These are phyloP conservation scores for Pao palembangensis DNA, from an alignment of 2,113 vertebrate species.

Conservation along the genomic window DNA sequence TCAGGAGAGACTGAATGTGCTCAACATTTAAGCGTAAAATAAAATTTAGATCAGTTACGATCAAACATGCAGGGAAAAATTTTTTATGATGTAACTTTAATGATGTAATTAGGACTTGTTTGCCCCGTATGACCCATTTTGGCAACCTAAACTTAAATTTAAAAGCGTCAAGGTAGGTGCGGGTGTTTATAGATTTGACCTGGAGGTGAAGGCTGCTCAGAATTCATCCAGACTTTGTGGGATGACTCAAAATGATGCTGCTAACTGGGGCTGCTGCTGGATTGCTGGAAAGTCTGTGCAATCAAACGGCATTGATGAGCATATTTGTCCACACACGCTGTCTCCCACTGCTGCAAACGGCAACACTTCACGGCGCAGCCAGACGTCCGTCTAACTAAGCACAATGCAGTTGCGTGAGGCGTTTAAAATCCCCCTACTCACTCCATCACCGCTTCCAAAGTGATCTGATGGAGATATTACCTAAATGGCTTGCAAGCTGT, in stretches of 20 bases:
- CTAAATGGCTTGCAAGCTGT: conserved; percentile 80
- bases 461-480: conserved; percentile 80
- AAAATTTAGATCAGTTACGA: too few relatives aligned
- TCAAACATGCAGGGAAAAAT: too few relatives aligned
- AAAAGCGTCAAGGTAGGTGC: background rate
- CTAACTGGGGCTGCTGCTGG: background rate
- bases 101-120: too few relatives aligned
- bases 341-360: conserved; percentile 38
- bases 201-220: background rate
- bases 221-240: conserved; percentile 1
- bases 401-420: conserved; percentile 47
- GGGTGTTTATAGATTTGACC: background rate
- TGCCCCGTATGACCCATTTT: background rate
- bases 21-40: too few relatives aligned
- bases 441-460: conserved; percentile 78
- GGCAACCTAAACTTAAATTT: background rate
- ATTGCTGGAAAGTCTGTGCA: conserved; percentile 34
- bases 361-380: conserved; percentile 57
- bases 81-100: too few relatives aligned
- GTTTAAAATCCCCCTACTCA: conserved; percentile 58
- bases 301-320: conserved; percentile 48
- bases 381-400: conserved; percentile 45
- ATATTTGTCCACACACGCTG: conserved; percentile 62
- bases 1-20: too few relatives aligned
- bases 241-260: conserved; percentile 13